A percentile compares a stretch with the other conserved stretches of the same genome.
phyloP scores from a whole-genome alignment of 2,113 vertebrate species.

The Grantiella picta region DNA sequence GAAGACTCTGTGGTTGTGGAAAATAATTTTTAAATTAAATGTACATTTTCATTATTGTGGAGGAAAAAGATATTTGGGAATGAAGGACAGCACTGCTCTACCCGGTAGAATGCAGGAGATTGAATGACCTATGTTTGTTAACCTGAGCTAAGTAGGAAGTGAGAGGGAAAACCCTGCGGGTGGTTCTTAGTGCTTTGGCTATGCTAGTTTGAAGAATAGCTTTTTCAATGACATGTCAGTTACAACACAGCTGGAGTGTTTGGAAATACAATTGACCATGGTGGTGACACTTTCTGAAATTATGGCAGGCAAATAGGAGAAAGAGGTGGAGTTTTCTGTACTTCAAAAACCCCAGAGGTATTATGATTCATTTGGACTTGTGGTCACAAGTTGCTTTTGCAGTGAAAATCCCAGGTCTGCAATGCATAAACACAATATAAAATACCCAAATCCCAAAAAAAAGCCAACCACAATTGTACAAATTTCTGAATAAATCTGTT shows the following conservation, averaged over 20 bases:
- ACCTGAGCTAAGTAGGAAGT: not conserved
- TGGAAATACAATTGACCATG: not conserved
- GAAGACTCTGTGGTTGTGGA: not conserved
- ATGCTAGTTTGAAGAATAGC: not conserved
- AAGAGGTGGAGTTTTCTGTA: not conserved
- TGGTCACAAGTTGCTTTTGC: not conserved
- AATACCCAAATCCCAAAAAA: not conserved
- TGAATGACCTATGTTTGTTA: not conserved
- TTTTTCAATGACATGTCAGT: not conserved
- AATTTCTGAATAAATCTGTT: not conserved
- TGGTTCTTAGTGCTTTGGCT: not conserved
- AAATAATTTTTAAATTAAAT: not conserved
- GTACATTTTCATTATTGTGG: not conserved
- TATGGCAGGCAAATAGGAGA: not conserved
- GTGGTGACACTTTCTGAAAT: not conserved
- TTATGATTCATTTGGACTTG: not conserved
- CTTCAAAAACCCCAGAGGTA: not conserved
- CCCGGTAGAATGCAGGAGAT: not conserved
- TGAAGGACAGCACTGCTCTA: accelerated
- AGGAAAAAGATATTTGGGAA: not conserved
- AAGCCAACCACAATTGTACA: not conserved
- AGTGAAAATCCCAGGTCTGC: not conserved
- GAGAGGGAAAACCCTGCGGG: not conserved
- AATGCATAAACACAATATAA: not conserved
- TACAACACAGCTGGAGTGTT: not conserved